Percentiles rank a stretch among this genome's conserved stretches.
Evolutionary conservation across 2,888 invertebrate genomes (phyloP).

Genomic region (Griposia aprilina): DNA sequence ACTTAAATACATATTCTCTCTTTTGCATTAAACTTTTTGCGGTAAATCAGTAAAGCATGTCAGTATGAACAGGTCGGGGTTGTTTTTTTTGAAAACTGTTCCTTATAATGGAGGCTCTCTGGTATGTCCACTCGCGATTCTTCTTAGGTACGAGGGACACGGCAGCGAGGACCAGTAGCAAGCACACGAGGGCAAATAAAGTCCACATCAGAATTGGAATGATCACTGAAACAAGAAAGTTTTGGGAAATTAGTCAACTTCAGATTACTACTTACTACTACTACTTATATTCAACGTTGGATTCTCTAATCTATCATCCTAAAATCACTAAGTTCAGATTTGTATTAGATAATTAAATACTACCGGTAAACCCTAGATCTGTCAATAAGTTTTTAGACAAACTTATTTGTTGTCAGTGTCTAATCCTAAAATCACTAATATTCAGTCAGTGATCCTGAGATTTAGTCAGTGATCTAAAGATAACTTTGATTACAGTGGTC

Average conservation of each 20-base stretch:
- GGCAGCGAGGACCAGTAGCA: slow-evolving; percentile 65
- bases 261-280: too few species aligned
- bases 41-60: slow-evolving; percentile 6
- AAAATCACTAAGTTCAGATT: background rate
- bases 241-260: background rate
- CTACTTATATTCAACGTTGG: background rate
- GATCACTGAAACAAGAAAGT: slow-evolving; percentile 25
- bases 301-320: background rate
- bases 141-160: slow-evolving; percentile 72
- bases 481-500: background rate
- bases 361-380: too few species aligned
- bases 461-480: background rate
- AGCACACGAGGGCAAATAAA: slow-evolving; percentile 64
- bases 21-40: background rate
- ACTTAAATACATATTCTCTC: background rate
- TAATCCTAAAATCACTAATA: background rate
- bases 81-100: slow-evolving; percentile 72
- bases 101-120: slow-evolving; percentile 70
- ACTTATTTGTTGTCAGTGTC: background rate
- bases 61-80: background rate
- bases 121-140: slow-evolving; percentile 77
- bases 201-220: slow-evolving; percentile 31
- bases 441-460: background rate
- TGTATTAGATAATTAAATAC: background rate
- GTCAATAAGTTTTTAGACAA: background rate